phyloP scores from a whole-genome alignment of 35 echinoderm and acorn worm genomes.

The Antedon bifida region DNA sequence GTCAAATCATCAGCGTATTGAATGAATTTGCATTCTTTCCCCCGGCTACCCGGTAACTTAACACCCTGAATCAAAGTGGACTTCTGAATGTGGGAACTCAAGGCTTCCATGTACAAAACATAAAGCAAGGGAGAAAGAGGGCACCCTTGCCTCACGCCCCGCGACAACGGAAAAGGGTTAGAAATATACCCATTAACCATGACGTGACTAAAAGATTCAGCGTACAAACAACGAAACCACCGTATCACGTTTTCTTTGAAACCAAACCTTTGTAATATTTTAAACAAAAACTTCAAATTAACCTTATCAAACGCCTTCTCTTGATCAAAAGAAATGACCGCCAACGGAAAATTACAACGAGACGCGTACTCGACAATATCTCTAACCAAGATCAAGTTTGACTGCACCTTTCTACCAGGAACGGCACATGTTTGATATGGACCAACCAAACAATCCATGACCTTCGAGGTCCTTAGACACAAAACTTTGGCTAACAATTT shows the following conservation, averaged over 20 bases:
- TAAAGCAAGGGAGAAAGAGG: conserved; percentile 29
- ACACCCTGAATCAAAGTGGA: conserved; percentile 5
- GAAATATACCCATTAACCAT: conserved; percentile 11
- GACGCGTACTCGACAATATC: too few species aligned
- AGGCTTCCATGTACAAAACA: conserved; percentile 30
- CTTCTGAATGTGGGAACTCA: too few species aligned
- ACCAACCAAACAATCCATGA: conserved; percentile 14
- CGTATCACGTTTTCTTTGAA: too few species aligned
- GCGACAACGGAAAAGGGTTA: too few species aligned
- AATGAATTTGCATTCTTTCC: not conserved
- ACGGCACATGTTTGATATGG: conserved; percentile 18
- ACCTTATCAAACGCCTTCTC: too few species aligned
- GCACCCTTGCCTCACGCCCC: conserved; percentile 27
- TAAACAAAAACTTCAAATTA: too few species aligned
- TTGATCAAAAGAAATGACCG: too few species aligned
- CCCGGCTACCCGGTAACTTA: not conserved
- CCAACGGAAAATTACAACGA: too few species aligned
- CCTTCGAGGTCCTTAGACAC: not conserved
- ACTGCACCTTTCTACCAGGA: not conserved
- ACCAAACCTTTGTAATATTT: too few species aligned
- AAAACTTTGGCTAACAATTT: conserved; percentile 27
- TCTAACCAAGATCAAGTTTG: too few species aligned
- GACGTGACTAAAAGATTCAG: not conserved
- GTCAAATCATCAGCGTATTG: conserved; percentile 40
- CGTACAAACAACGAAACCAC: too few species aligned